Conservation (phyloP, 2,888 invertebrate genomes). For the Yponomeuta evonymella region DNA sequence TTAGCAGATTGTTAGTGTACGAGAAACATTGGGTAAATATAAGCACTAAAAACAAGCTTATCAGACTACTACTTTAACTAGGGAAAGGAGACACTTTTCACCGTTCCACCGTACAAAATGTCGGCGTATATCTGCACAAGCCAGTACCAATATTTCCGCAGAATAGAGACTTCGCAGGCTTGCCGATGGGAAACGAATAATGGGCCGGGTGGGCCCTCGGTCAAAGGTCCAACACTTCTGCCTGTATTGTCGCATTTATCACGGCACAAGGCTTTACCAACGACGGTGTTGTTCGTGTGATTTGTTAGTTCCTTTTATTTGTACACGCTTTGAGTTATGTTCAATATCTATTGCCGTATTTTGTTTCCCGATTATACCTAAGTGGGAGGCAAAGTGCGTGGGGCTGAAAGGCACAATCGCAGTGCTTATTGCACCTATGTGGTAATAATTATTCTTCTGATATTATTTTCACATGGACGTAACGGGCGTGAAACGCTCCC, state of each 20-base stretch:
- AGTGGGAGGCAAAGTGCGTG: neutral
- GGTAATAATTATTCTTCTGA: no score
- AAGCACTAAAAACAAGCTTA: neutral
- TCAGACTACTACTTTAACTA: neutral
- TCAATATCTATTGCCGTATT: neutral
- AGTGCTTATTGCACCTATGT: no score
- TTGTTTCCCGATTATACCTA: neutral
- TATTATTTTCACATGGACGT: no score
- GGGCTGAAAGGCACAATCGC: no score
- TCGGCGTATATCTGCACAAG: constrained; percentile 12
- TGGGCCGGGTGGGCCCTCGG: constrained; percentile 32
- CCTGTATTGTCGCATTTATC: constrained; percentile 11
- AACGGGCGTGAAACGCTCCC: no score
- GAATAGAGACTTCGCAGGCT: constrained; percentile 12
- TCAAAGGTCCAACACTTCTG: constrained; percentile 11
- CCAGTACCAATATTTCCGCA: constrained; percentile 19
- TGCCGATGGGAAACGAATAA: constrained; percentile 34
- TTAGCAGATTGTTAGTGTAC: no score
- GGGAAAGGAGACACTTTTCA: neutral
- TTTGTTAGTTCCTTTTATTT: constrained; percentile 2
- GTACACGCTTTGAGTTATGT: constrained; percentile 4
- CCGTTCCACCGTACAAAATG: neutral
- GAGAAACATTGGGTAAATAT: no score
- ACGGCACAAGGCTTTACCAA: neutral
- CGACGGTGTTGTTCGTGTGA: neutral